Base-by-base conservation (phyloP, 2,888 invertebrate species). In the Branchellion lobata region DNA sequence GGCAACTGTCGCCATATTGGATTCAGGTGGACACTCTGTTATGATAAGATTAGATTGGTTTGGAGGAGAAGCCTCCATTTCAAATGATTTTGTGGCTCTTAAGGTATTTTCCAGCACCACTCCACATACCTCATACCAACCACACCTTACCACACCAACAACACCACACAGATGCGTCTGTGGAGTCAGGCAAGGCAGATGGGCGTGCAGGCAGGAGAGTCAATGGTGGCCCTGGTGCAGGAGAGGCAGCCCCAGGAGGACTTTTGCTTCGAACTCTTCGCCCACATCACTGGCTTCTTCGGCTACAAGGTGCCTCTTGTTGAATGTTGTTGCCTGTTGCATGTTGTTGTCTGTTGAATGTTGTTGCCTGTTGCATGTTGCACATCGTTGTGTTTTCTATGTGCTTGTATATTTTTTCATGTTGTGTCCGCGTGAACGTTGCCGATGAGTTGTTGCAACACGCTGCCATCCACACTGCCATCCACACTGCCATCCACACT, bases 101-200 rank as follows among this genome's bases (percentile, higher is more conserved):
- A 47, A 47, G 47, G 18, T 47, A 14, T 47, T 47, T 47, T 47
- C 18, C 18, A 47, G 18, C 47, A 14, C 18, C 18, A 14, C 18
- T n/a, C n/a, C n/a, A n/a, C n/a, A n/a, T n/a, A n/a, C n/a, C n/a
- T n/a, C n/a, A n/a, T n/a, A n/a, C n/a, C n/a, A n/a, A n/a, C n/a
- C n/a, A n/a, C n/a, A n/a, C n/a, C n/a, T n/a, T n/a, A n/a, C n/a
- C n/a, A n/a, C n/a, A n/a, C n/a, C n/a, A n/a, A n/a, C n/a, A n/a
- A n/a, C n/a, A 29, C 11, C 79, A 18, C 24, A 21, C 84, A 96
- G 89, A 93, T 98, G 92, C 91, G 95, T 81, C 88, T 99, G 51
- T 99, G 99, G 99, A 95, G 96, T 0, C 99, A 99, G 88, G 99
- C 98, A 0, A 90, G 96, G 79, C 96, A 97, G 88, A 97, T 97